Percentiles rank a stretch among this genome's conserved stretches.
Evolutionary conservation across 1,140 invertebrate genomes (phyloP).

Genomic region (Lutraria rhynchaena): DNA sequence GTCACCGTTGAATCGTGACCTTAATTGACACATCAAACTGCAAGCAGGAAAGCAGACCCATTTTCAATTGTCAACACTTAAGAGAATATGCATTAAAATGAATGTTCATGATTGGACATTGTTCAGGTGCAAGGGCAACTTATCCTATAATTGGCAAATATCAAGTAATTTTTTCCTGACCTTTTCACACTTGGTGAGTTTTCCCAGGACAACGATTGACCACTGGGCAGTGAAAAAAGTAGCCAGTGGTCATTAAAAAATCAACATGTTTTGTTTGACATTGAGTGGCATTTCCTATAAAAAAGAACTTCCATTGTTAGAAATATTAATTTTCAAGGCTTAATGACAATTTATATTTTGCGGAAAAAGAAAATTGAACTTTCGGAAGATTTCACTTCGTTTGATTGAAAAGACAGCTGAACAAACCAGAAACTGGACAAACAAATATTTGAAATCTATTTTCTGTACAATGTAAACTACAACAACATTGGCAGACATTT

Average conservation of each 20-base stretch:
- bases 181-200: slow-evolving; percentile 34
- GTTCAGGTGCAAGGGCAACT: slow-evolving; percentile 44
- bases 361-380: too few species aligned
- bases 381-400: too few species aligned
- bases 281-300: slow-evolving; percentile 54
- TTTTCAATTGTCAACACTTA: background rate
- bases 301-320: slow-evolving; percentile 14
- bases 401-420: too few species aligned
- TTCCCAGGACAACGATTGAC: slow-evolving; percentile 53
- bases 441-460: too few species aligned
- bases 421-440: too few species aligned
- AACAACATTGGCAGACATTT: too few species aligned
- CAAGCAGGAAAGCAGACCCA: slow-evolving; percentile 3
- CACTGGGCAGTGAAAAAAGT: slow-evolving; percentile 46
- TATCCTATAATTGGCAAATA: slow-evolving; percentile 34
- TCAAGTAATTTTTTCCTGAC: slow-evolving; percentile 39
- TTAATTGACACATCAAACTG: slow-evolving; percentile 58
- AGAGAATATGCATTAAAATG: slow-evolving; percentile 52
- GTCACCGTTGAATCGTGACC: slow-evolving; percentile 42
- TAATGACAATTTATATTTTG: slow-evolving; percentile 1
- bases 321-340: slow-evolving; percentile 40
- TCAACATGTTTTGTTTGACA: slow-evolving; percentile 55
- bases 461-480: too few species aligned
- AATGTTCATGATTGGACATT: slow-evolving; percentile 23
- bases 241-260: slow-evolving; percentile 59